phyloP scores from a whole-genome alignment of 2,113 vertebrate genomes.

The Chauna torquata region DNA sequence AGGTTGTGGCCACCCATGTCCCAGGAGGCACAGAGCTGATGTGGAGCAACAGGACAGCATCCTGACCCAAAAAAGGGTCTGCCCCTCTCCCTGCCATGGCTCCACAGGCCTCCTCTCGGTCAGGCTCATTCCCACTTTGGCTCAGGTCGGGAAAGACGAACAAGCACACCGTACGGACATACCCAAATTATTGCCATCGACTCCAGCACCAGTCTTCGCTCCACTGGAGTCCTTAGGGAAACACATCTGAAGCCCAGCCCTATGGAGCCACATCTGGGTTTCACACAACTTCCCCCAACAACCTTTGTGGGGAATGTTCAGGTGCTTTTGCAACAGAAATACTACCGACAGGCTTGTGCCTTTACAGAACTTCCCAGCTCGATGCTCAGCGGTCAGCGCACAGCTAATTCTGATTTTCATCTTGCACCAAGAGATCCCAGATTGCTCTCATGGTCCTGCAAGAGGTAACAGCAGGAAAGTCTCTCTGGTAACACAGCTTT shows the following conservation, averaged over 20 bases:
- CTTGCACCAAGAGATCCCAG: neutral
- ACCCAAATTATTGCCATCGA: rapidly evolving
- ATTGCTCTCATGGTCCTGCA: neutral
- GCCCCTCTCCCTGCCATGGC: neutral
- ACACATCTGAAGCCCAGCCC: neutral
- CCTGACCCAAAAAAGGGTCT: neutral
- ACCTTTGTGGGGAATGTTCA: neutral
- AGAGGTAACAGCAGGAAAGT: neutral
- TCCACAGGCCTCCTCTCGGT: neutral
- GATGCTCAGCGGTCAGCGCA: neutral
- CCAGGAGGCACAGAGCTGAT: neutral
- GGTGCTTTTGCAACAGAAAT: neutral
- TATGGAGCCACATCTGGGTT: neutral
- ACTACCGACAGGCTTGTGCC: neutral
- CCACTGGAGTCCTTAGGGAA: neutral
- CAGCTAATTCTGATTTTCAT: neutral
- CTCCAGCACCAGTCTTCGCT: neutral
- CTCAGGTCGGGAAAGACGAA: neutral
- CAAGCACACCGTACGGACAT: neutral
- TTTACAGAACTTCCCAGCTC: neutral
- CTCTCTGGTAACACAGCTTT: neutral
- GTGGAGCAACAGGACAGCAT: too few relatives aligned
- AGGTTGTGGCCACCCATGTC: too few relatives aligned
- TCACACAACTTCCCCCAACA: neutral
- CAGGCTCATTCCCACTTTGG: neutral